These are phyloP conservation scores for Chromobotia macracanthus DNA, from an alignment of 2,797 vertebrate genomes.

Conservation along the genomic window DNA sequence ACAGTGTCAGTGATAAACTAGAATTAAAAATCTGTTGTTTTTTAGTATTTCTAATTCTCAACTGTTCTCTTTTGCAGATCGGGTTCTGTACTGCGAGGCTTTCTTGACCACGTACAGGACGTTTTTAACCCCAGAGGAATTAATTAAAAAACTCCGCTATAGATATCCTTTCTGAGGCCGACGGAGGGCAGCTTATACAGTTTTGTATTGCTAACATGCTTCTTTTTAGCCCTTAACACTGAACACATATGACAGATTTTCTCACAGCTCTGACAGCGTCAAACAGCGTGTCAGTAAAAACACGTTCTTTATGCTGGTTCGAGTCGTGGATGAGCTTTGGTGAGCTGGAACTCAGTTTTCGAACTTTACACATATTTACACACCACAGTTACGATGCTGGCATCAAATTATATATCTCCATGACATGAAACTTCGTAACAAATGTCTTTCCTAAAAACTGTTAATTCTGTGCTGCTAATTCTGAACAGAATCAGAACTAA, in stretches of 20 bases:
- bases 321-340: slow-evolving; percentile 98
- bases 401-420: neutral
- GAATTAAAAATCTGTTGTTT: neutral
- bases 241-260: slow-evolving; percentile 91
- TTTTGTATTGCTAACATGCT: slow-evolving; percentile 1
- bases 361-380: neutral
- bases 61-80: slow-evolving; percentile 71
- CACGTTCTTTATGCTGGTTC: slow-evolving; percentile 96
- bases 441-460: no score
- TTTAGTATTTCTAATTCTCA: neutral
- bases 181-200: neutral
- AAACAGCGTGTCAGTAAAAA: slow-evolving; percentile 98
- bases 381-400: neutral
- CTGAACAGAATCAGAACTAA: no score
- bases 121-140: slow-evolving; percentile 85
- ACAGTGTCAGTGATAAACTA: no score
- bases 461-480: no score
- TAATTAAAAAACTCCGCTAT: slow-evolving; percentile 90
- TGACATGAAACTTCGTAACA: no score
- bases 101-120: slow-evolving; percentile 92
- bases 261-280: slow-evolving; percentile 90
- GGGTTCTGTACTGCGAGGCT: slow-evolving; percentile 89
- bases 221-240: slow-evolving; percentile 77
- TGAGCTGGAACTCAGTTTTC: slow-evolving; percentile 72
- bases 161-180: slow-evolving; percentile 85